A percentile compares a stretch with the other conserved stretches of the same genome.
Evolutionary conservation across 2,113 vertebrate species (phyloP).

Genomic region (Procavia capensis): DNA sequence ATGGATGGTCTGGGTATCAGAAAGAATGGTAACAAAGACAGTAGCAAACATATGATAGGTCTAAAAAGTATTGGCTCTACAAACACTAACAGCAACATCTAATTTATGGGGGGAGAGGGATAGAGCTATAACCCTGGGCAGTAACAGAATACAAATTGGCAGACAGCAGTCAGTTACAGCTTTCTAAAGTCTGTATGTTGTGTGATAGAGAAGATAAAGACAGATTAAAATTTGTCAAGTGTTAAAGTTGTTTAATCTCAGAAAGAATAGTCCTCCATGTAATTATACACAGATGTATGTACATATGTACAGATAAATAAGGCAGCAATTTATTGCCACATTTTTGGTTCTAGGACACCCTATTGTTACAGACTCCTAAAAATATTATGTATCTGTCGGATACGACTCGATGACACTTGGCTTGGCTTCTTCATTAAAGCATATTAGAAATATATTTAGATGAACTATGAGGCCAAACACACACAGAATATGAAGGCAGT

Average conservation of each 20-base stretch:
- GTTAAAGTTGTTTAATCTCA: not conserved
- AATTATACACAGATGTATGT: not conserved
- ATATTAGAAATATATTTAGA: not conserved
- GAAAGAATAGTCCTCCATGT: not conserved
- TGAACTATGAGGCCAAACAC: not conserved
- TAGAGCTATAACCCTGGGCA: not conserved
- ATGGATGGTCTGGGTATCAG: not conserved
- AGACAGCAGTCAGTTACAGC: not conserved
- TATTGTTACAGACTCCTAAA: not conserved
- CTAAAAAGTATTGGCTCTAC: not conserved
- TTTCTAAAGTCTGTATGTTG: not conserved
- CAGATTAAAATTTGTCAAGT: not conserved
- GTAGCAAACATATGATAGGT: not conserved
- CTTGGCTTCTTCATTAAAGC: not conserved
- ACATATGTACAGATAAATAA: not conserved
- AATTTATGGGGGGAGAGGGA: not conserved
- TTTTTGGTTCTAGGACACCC: not conserved
- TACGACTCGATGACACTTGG: too few relatives aligned
- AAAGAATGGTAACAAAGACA: not conserved
- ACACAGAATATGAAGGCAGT: not conserved
- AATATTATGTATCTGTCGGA: not conserved
- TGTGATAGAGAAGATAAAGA: not conserved
- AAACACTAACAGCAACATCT: not conserved
- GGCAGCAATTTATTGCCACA: not conserved
- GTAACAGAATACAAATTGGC: not conserved